phyloP scores from a whole-genome alignment of 2,888 invertebrate genomes.

The Cosmia pyralina region DNA sequence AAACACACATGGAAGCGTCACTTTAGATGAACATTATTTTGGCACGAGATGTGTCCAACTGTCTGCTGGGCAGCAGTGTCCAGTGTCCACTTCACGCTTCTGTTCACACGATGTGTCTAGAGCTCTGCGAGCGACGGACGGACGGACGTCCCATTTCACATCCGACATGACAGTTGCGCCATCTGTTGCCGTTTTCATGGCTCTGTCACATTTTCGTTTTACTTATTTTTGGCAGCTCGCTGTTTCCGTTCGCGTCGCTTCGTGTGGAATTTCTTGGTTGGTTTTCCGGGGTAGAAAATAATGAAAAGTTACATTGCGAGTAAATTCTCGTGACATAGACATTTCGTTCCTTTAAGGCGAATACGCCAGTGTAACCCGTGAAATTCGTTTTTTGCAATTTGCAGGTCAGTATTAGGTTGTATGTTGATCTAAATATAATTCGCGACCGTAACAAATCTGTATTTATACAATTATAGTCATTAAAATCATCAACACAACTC shows the following conservation, averaged over 20 bases:
- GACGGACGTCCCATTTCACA: conserved; percentile 45
- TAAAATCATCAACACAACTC: too few relatives aligned
- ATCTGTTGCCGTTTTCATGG: conserved; percentile 47
- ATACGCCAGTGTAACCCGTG: too few relatives aligned
- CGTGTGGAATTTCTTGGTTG: conserved; percentile 12
- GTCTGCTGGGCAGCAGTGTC: conserved; percentile 7
- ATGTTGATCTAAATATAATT: too few relatives aligned
- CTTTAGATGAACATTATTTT: conserved; percentile 4
- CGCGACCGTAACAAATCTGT: too few relatives aligned
- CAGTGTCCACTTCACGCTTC: conserved; percentile 32
- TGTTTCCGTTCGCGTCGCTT: conserved; percentile 2
- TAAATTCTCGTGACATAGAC: not conserved
- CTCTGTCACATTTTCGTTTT: conserved; percentile 38
- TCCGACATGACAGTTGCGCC: conserved; percentile 42
- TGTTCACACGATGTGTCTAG: conserved; percentile 27
- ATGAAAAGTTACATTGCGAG: conserved; percentile 25
- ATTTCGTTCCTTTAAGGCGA: not conserved
- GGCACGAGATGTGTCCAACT: conserved; percentile 12
- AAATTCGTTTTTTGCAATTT: too few relatives aligned
- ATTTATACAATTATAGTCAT: too few relatives aligned
- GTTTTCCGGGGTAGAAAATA: conserved; percentile 4
- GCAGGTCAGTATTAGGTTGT: too few relatives aligned
- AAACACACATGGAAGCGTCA: not conserved
- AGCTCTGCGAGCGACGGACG: conserved; percentile 15
- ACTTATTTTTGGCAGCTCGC: conserved; percentile 29